Conservation (phyloP, 2,113 vertebrate genomes). For the Sinocyclocheilus anophthalmus region DNA sequence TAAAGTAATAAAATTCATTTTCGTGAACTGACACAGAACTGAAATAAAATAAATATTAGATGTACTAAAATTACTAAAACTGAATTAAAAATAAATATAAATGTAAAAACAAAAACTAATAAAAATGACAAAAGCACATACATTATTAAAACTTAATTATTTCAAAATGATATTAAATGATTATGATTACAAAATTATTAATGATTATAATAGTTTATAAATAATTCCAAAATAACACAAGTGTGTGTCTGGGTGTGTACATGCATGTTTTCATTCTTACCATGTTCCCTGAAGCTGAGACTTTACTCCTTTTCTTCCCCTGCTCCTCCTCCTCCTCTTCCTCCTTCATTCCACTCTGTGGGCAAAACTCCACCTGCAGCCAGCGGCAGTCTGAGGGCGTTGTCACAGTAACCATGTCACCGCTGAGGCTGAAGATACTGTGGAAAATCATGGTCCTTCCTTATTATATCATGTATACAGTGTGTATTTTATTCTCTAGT, state of each 20-base stretch:
- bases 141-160: not conserved
- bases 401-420: constrained; percentile 76
- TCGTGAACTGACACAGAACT: no score
- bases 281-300: constrained; percentile 81
- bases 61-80: not conserved
- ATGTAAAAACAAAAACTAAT: no score
- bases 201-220: not conserved
- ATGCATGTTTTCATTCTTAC: constrained; percentile 71
- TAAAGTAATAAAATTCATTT: not conserved
- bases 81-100: not conserved
- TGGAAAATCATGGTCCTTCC: not conserved
- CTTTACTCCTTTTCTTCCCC: constrained; percentile 72
- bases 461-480: not conserved
- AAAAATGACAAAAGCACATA: not conserved
- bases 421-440: constrained; percentile 73
- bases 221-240: not conserved
- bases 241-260: constrained; percentile 3
- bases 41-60: no score
- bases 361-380: constrained; percentile 86
- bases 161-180: not conserved
- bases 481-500: not conserved
- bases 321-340: constrained; percentile 59
- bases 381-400: constrained; percentile 82
- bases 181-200: not conserved
- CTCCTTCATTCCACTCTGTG: constrained; percentile 48